Evolutionary conservation across 2,888 invertebrate species (phyloP), one percentile per base, ranked within the genome.

Genomic region (Vesta saturnalis): DNA sequence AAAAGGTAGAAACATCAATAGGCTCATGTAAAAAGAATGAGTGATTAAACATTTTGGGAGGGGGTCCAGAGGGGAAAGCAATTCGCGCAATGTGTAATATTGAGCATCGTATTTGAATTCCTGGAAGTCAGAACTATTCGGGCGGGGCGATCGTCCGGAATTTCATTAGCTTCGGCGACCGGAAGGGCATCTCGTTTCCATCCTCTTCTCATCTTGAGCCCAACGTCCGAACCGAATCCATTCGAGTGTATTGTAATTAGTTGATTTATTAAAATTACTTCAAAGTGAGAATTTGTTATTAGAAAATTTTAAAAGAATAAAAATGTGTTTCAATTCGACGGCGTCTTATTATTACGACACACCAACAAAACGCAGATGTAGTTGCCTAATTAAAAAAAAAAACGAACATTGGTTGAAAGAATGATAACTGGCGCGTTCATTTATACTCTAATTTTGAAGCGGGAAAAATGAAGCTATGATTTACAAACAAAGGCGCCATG

Each of bases 101-200:
- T 79, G 80, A 74, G 74, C 74, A 57, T 49, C 69, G 80, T 82
- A 83, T 82, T 83, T 82, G 82, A 83, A 82, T 83, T 83, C 83
- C 83, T 78, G 81, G 74, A 81, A 83, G 82, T 83, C 82, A 82
- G 81, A 83, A 83, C 83, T 83, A 83, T 83, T 81, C 80, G 80
- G 82, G 80, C 79, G 76, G 75, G 77, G 80, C 82, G 81, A 82
- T 83, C 81, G 81, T 75, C 77, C 78, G 83, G 83, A 83, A 83
- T 84, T 83, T 85, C 83, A 83, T 89, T 89, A 82, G 86, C 85
- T 87, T 87, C 87, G 84, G 86, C 86, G 84, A 88, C 88, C 86
- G 88, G 87, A 87, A 87, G 85, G 85, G 85, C 86, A 85, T 86
- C 86, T 85, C 86, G 84, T 86, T 86, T 85, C 84, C 75, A 87